Conservation (phyloP, 2,113 vertebrate species). For the Vicugna pacos region DNA sequence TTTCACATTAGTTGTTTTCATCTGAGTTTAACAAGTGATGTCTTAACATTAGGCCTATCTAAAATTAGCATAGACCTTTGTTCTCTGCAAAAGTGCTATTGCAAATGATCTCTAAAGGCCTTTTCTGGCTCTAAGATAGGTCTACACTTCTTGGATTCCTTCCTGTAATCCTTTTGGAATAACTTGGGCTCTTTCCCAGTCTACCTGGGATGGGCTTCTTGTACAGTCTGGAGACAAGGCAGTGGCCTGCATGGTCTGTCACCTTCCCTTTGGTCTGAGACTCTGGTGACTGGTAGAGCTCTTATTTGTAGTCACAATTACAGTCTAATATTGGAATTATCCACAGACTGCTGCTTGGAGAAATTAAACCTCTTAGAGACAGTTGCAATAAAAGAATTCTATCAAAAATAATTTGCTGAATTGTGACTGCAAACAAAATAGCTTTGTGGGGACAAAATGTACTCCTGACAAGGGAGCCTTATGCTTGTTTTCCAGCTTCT, state of each 20-base stretch:
- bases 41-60: not conserved
- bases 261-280: conserved; percentile 9
- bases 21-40: not conserved
- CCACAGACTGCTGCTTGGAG: conserved; percentile 13
- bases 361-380: conserved; percentile 58
- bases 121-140: not conserved
- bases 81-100: not conserved
- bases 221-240: not conserved
- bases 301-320: conserved; percentile 13
- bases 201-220: not conserved
- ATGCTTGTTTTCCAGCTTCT: conserved; percentile 53
- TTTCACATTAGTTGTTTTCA: conserved; percentile 35
- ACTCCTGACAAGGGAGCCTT: conserved; percentile 12
- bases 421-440: conserved; percentile 48
- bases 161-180: not conserved
- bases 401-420: conserved; percentile 55
- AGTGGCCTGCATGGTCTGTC: not conserved
- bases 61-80: not conserved
- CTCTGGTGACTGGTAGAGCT: conserved; percentile 48
- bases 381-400: conserved; percentile 60
- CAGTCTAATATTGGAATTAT: conserved; percentile 1
- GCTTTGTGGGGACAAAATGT: conserved; percentile 42
- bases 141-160: not conserved
- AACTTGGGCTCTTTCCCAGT: not conserved
- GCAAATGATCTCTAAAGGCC: not conserved